These are phyloP conservation scores for Drosophila histrio DNA, from an alignment of 2,888 invertebrate genomes.

Conservation along the genomic window DNA sequence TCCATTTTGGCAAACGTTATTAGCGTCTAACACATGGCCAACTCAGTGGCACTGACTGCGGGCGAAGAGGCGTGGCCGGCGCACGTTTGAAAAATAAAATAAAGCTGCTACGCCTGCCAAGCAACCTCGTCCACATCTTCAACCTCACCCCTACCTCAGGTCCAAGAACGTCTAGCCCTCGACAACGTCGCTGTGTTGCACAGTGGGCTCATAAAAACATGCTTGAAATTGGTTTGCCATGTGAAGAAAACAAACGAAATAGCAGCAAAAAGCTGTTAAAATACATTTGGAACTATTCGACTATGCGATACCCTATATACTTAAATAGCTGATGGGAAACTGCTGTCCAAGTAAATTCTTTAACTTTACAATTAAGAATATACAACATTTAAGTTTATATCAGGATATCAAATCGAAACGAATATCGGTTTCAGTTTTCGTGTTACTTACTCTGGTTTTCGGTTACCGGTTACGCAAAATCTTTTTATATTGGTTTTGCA, in stretches of 20 bases:
- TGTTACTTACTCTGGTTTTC: too few species aligned
- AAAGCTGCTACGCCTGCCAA: slow-evolving; percentile 72
- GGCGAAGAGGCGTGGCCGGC: slow-evolving; percentile 44
- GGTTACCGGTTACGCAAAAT: too few species aligned
- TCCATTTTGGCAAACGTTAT: slow-evolving; percentile 54
- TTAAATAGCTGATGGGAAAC: not conserved
- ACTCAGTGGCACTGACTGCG: slow-evolving; percentile 10
- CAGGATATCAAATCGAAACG: too few species aligned
- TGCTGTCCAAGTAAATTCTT: not conserved
- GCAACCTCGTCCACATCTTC: not conserved
- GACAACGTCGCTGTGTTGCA: slow-evolving; percentile 39
- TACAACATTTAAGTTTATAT: not conserved
- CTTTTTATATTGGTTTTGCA: too few species aligned
- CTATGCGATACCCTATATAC: slow-evolving; percentile 3
- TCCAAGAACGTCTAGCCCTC: slow-evolving; percentile 13
- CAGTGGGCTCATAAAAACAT: slow-evolving; percentile 76
- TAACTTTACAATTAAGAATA: not conserved
- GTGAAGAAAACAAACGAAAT: slow-evolving; percentile 38
- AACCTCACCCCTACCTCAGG: not conserved
- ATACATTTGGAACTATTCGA: not conserved
- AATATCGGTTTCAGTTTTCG: too few species aligned
- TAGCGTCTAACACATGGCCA: slow-evolving; percentile 62
- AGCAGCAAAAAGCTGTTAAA: slow-evolving; percentile 16
- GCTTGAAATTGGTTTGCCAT: slow-evolving; percentile 71
- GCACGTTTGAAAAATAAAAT: slow-evolving; percentile 76